These are phyloP conservation scores for Gadopsis marmoratus DNA, from an alignment of 2,797 vertebrate species.

Conservation along the genomic window DNA sequence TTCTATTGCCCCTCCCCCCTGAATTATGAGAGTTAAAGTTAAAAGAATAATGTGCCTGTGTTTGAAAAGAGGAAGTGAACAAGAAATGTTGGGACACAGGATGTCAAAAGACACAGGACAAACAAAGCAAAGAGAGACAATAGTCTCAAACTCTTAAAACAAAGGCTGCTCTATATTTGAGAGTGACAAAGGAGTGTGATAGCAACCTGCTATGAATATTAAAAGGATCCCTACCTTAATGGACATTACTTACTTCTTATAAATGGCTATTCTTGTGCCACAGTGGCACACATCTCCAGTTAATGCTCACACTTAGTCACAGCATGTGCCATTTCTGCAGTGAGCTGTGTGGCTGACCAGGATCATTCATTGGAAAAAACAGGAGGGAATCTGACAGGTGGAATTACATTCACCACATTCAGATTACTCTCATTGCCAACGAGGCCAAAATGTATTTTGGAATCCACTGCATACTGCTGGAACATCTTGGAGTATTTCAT, in stretches of 20 bases:
- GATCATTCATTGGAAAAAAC: slow-evolving; percentile 50
- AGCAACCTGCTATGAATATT: slow-evolving; percentile 39
- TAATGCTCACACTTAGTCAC: slow-evolving; percentile 64
- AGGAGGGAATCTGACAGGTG: slow-evolving; percentile 48
- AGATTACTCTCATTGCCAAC: slow-evolving; percentile 29
- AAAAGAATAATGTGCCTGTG: slow-evolving; percentile 77
- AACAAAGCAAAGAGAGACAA: slow-evolving; percentile 35
- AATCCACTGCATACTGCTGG: slow-evolving; percentile 17
- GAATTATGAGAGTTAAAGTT: slow-evolving; percentile 82
- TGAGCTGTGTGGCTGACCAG: slow-evolving; percentile 38
- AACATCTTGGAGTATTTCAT: slow-evolving; percentile 37
- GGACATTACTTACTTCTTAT: slow-evolving; percentile 42
- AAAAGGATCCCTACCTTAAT: slow-evolving; percentile 42
- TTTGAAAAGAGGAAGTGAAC: slow-evolving; percentile 71
- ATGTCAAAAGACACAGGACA: slow-evolving; percentile 40
- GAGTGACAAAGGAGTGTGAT: slow-evolving; percentile 50
- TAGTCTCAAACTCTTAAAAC: slow-evolving; percentile 26
- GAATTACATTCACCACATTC: slow-evolving; percentile 52
- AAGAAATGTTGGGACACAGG: slow-evolving; percentile 44
- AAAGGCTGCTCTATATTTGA: slow-evolving; percentile 42
- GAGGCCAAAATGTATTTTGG: slow-evolving; percentile 29
- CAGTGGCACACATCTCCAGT: slow-evolving; percentile 53
- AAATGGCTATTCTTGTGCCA: slow-evolving; percentile 45
- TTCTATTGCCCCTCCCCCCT: slow-evolving; percentile 69
- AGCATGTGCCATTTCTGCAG: slow-evolving; percentile 55